Base-by-base conservation (phyloP, 2,888 invertebrate species). In the Amblyteles armatorius region DNA sequence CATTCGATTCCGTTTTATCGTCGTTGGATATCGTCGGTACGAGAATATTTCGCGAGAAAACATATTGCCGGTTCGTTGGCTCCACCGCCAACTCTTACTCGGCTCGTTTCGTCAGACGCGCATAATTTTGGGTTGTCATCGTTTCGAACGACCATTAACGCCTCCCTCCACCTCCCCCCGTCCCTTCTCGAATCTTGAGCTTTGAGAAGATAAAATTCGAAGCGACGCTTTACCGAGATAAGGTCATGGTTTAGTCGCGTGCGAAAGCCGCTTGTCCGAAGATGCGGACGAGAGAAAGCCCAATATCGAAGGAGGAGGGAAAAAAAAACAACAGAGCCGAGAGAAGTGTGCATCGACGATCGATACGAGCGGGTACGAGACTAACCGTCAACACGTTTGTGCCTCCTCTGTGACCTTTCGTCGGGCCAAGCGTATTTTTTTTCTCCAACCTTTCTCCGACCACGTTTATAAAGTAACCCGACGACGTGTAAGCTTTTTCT, bases 121-220 rank as follows among this genome's bases (percentile, higher is more conserved):
- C 88, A 88, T 90, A 90, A 91, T 91, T 91, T 88, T 87, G 87
- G 87, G 79, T 76, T 86, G 86, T 86, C 89, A 88, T 89, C 88
- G 79, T 88, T 88, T 83, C 72, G 57, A 48, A 80, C 57, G 50
- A 60, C 57, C 48, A 19, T 82, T 50, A 50, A 60, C 36, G 44
- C 22, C 48, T 63, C 48, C 68, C 55, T 2, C 55, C 33, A 6
- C 22, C 29, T n/a, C n/a, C 36, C 26, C 6, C 44, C 33, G 16
- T n/a, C 67, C 13, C 19, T 73, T 44, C 52, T 40, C 44, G 6
- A 55, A 19, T 11, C 36, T 55, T 65, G 22, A 63, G 76, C 29
- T 44, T 33, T 0, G 52, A 16, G 11, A 36, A 22, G 26, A 50
- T 60, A 50, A 67, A 57, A 50, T 78, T 63, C 63, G 55, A 84